A percentile compares a stretch with the other conserved stretches of the same genome.
Evolutionary conservation across 1,140 invertebrate genomes (phyloP).

Genomic region (Ceratosolen fusciceps): DNA sequence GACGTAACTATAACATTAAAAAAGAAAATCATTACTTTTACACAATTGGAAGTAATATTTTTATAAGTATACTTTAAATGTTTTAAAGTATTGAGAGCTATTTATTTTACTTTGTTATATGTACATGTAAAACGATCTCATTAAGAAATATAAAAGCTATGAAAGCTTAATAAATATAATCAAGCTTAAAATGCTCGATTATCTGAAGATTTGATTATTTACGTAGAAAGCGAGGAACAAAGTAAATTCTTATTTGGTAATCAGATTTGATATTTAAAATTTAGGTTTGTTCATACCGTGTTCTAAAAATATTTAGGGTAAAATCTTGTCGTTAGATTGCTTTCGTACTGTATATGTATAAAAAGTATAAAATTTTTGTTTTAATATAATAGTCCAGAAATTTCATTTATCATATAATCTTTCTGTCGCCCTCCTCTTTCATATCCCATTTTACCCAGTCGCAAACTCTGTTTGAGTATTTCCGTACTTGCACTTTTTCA

Average conservation of each 20-base stretch:
- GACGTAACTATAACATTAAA: no score
- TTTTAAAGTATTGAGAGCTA: no score
- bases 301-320: background rate
- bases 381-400: slow-evolving; percentile 17
- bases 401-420: slow-evolving; percentile 45
- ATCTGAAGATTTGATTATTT: background rate
- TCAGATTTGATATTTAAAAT: background rate
- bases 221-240: background rate
- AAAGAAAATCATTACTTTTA: no score
- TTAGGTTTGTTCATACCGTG: slow-evolving; percentile 7
- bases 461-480: no score
- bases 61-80: no score
- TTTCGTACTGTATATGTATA: background rate
- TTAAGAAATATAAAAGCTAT: no score
- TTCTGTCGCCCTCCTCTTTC: background rate
- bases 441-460: background rate
- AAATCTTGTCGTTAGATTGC: background rate
- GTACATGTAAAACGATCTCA: no score
- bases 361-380: slow-evolving; percentile 9
- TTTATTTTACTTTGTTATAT: no score
- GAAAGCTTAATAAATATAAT: background rate
- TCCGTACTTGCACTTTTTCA: slow-evolving; percentile 18
- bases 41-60: no score
- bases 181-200: background rate
- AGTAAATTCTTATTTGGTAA: background rate